A percentile compares a stretch with the other conserved stretches of the same genome.
Evolutionary conservation across 1,140 invertebrate genomes (phyloP).

Genomic region (Carposina sasakii): DNA sequence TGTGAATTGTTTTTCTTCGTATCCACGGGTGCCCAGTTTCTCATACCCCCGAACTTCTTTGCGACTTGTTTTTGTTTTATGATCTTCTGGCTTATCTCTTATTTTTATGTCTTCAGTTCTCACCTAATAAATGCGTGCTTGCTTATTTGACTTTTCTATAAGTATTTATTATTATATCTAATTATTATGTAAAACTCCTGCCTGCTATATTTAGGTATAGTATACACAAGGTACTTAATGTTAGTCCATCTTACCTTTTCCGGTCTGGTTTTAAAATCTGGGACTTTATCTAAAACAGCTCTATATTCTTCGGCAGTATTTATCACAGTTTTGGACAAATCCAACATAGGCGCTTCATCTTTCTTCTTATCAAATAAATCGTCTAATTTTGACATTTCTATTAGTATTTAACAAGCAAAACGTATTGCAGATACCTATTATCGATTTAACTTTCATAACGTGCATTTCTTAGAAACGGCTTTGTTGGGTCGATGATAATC

Average conservation of each 20-base stretch:
- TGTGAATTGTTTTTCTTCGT: slow-evolving; percentile 75
- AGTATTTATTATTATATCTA: background rate
- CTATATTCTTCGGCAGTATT: slow-evolving; percentile 87
- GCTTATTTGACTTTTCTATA: background rate
- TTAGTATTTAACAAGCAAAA: background rate
- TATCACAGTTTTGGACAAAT: slow-evolving; percentile 85
- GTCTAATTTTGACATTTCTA: slow-evolving; percentile 79
- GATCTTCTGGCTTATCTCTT: slow-evolving; percentile 74
- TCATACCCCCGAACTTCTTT: slow-evolving; percentile 76
- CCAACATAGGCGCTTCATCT: slow-evolving; percentile 85
- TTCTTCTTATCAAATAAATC: slow-evolving; percentile 89
- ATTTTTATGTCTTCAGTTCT: slow-evolving; percentile 79
- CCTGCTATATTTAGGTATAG: too few species aligned
- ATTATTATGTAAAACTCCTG: slow-evolving; percentile 1
- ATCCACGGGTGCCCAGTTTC: slow-evolving; percentile 64
- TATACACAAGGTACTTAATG: too few species aligned
- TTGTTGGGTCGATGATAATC: slow-evolving; percentile 44
- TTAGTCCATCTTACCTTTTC: slow-evolving; percentile 80
- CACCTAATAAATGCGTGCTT: slow-evolving; percentile 44
- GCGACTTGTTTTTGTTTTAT: slow-evolving; percentile 79
- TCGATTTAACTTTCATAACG: slow-evolving; percentile 34
- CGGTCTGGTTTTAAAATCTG: slow-evolving; percentile 90
- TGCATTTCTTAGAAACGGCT: slow-evolving; percentile 41
- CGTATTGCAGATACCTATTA: slow-evolving; percentile 13
- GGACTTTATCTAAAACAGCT: slow-evolving; percentile 86